Conservation (phyloP, 2,888 invertebrate species). For the Yponomeuta cagnagella region DNA sequence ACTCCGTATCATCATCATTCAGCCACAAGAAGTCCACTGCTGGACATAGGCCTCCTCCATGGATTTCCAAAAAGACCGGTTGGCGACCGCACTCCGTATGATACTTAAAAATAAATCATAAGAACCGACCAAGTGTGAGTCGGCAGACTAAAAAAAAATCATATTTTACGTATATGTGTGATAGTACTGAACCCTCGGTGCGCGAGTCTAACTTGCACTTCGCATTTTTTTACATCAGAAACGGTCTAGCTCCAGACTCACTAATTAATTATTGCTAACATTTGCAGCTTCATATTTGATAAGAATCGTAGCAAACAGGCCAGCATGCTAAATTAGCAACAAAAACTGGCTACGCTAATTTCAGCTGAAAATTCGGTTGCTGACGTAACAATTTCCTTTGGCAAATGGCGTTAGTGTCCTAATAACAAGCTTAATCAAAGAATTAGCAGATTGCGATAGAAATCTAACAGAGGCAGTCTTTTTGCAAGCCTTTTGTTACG, state of each 20-base stretch:
- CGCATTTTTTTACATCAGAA: not conserved
- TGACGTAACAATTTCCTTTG: not conserved
- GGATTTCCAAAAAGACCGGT: too few species aligned
- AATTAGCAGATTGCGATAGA: slow-evolving; percentile 29
- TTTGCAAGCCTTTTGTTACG: slow-evolving; percentile 36
- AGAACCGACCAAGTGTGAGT: too few species aligned
- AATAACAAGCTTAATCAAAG: not conserved
- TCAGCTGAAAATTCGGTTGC: not conserved
- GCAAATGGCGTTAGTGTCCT: not conserved
- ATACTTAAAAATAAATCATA: too few species aligned
- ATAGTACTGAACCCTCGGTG: not conserved
- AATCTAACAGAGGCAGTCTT: slow-evolving; percentile 29
- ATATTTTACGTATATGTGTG: not conserved
- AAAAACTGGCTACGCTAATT: not conserved
- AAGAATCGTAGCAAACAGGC: not conserved
- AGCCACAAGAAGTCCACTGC: too few species aligned
- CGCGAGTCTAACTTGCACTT: not conserved
- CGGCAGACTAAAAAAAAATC: too few species aligned
- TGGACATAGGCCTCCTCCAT: too few species aligned
- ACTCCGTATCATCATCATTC: too few species aligned
- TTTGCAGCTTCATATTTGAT: not conserved
- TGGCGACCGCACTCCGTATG: too few species aligned
- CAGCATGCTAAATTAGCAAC: not conserved
- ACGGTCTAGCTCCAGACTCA: not conserved
- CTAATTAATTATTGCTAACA: not conserved